A percentile compares a stretch with the other conserved stretches of the same genome.
Conservation (phyloP, 2,797 vertebrate genomes). For the Valencia hispanica region DNA sequence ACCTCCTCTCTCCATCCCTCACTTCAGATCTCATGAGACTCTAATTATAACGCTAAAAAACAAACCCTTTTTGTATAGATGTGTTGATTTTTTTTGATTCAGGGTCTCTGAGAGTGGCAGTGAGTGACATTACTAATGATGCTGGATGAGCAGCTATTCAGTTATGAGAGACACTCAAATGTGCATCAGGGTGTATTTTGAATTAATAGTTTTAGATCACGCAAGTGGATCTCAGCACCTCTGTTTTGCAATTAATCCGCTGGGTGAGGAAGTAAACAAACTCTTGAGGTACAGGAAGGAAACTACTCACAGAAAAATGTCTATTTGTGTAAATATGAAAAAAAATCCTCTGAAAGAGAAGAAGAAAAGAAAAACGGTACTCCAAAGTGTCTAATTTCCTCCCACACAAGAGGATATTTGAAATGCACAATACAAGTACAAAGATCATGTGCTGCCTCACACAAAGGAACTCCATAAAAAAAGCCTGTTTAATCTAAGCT, state of each 20-base stretch:
- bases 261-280: background rate
- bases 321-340: background rate
- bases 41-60: conserved; percentile 22
- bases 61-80: conserved; percentile 4
- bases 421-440: background rate
- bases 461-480: conserved; percentile 7
- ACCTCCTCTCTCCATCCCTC: conserved; percentile 6
- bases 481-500: conserved; percentile 6
- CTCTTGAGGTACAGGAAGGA: background rate
- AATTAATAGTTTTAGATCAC: conserved; percentile 21
- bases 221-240: conserved; percentile 5
- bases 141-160: conserved; percentile 20
- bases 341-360: background rate
- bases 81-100: conserved; percentile 15
- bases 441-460: background rate
- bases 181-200: conserved; percentile 18
- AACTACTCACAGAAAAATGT: background rate
- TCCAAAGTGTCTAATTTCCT: background rate
- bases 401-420: background rate
- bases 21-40: conserved; percentile 10
- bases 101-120: background rate
- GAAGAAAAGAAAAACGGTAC: background rate
- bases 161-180: conserved; percentile 20
- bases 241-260: background rate
- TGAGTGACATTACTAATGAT: conserved; percentile 24